These are phyloP conservation scores for Notodonta dromedarius DNA, from an alignment of 2,888 invertebrate genomes.

Conservation along the genomic window DNA sequence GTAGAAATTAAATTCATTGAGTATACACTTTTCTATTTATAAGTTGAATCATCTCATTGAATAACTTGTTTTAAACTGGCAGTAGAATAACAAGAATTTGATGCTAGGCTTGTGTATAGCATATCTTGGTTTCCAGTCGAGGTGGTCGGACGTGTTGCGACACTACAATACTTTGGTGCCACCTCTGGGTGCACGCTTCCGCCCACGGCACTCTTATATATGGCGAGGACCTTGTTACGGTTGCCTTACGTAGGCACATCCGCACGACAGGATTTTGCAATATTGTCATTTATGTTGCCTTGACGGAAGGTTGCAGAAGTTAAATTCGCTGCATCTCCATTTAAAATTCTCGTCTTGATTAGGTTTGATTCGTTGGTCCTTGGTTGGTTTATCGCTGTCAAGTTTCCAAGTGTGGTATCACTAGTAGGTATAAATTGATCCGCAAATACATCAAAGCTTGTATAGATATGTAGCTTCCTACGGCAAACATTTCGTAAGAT, in stretches of 20 bases:
- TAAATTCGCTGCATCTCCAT: conserved; percentile 58
- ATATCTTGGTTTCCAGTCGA: conserved; percentile 31
- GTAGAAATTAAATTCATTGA: background rate
- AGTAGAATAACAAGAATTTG: background rate
- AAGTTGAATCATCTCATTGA: background rate
- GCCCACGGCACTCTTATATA: conserved; percentile 67
- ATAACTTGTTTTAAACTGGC: conserved; percentile 4
- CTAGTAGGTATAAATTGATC: conserved; percentile 25
- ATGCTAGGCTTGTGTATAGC: conserved; percentile 1
- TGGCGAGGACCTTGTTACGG: conserved; percentile 70
- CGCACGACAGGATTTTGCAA: conserved; percentile 56
- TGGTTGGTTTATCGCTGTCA: conserved; percentile 41
- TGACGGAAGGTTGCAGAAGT: conserved; percentile 52
- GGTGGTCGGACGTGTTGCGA: conserved; percentile 46
- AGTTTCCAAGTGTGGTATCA: conserved; percentile 24
- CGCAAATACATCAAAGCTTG: conserved; percentile 19
- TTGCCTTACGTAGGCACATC: conserved; percentile 62
- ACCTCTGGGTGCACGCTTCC: conserved; percentile 63
- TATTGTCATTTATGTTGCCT: conserved; percentile 49
- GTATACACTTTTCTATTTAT: background rate
- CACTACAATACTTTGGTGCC: conserved; percentile 42
- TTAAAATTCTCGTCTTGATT: conserved; percentile 47
- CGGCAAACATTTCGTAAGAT: conserved; percentile 45
- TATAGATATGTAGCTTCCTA: conserved; percentile 26
- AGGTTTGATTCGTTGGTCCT: conserved; percentile 62